These are phyloP conservation scores for Sciurus vulgaris DNA, from an alignment of 2,797 vertebrate species.

Conservation along the genomic window DNA sequence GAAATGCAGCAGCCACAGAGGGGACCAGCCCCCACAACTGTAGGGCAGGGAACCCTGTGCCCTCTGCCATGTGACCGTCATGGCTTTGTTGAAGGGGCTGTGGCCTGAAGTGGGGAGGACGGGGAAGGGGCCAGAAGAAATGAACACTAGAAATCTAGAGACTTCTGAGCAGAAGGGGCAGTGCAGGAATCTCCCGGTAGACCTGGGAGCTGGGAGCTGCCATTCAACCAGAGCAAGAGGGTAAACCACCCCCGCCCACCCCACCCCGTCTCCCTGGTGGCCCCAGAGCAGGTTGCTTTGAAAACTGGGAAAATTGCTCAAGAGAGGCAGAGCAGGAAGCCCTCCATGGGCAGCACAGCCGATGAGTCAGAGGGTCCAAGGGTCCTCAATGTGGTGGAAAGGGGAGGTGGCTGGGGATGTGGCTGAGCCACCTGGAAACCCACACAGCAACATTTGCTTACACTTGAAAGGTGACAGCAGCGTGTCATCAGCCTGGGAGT, in stretches of 20 bases:
- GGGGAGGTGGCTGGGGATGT: neutral
- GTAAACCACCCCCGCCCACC: neutral
- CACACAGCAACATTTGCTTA: neutral
- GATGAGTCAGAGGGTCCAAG: neutral
- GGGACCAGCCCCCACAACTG: too few species aligned
- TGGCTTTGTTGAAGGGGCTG: neutral
- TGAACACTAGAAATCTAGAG: neutral
- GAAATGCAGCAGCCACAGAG: neutral
- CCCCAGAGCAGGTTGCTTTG: neutral
- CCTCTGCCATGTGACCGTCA: neutral
- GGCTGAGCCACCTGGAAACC: conserved; percentile 10
- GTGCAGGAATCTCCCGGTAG: neutral
- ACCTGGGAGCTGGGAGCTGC: neutral
- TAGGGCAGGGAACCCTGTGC: rapidly evolving
- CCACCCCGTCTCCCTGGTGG: neutral
- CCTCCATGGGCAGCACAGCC: neutral
- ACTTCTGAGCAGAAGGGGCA: neutral
- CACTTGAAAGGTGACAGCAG: conserved; percentile 52
- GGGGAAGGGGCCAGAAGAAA: neutral
- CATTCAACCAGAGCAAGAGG: neutral
- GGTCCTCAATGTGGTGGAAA: neutral
- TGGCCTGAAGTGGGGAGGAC: neutral
- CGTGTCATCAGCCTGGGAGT: conserved; percentile 58
- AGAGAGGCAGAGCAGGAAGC: neutral
- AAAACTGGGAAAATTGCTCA: neutral